Conservation (phyloP, 2,113 vertebrate genomes). For the Ammodytes marinus region DNA sequence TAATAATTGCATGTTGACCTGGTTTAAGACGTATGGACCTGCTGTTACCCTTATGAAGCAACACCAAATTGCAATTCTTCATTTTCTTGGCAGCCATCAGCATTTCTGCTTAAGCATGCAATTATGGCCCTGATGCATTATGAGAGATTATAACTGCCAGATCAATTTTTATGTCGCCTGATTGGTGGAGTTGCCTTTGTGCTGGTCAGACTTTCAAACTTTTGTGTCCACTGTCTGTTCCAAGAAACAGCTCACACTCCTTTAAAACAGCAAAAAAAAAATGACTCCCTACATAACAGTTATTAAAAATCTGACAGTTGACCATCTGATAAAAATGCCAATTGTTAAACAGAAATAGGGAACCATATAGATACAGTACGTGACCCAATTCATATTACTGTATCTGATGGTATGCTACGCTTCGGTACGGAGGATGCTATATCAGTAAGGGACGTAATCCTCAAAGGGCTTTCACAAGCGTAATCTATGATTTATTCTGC, state of each 20-base stretch:
- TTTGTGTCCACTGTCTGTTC: not conserved
- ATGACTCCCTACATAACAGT: not conserved
- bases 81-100: slow-evolving; percentile 15
- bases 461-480: slow-evolving; percentile 74
- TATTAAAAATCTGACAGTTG: slow-evolving; percentile 21
- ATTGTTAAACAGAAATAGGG: slow-evolving; percentile 19
- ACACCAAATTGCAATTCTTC: too few species aligned
- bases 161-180: slow-evolving; percentile 53
- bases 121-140: slow-evolving; percentile 22
- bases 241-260: not conserved
- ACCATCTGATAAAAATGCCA: slow-evolving; percentile 48
- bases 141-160: slow-evolving; percentile 23
- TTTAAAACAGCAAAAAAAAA: slow-evolving; percentile 4
- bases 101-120: slow-evolving; percentile 43
- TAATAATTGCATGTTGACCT: too few species aligned
- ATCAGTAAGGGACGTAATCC: slow-evolving; percentile 75
- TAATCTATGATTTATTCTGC: slow-evolving; percentile 81
- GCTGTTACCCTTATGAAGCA: too few species aligned
- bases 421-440: slow-evolving; percentile 45
- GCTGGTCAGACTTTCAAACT: not conserved
- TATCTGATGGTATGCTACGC: slow-evolving; percentile 39
- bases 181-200: not conserved
- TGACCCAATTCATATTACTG: slow-evolving; percentile 68
- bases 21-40: too few species aligned
- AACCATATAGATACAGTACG: slow-evolving; percentile 47